These are phyloP conservation scores for Ascidia mentula DNA, from an alignment of 23 tunicate genomes.

Conservation along the genomic window DNA sequence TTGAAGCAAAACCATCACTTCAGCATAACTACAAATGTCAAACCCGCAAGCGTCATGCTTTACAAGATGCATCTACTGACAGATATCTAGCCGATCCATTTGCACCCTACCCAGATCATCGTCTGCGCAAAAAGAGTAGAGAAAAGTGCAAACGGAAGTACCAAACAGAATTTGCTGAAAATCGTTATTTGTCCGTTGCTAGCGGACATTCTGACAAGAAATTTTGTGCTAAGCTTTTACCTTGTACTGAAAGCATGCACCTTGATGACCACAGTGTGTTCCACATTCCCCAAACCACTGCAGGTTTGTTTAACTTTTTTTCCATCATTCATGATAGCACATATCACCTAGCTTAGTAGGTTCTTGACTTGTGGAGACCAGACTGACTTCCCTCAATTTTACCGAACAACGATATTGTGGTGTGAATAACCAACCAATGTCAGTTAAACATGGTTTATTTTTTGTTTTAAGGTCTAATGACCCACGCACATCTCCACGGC, in stretches of 20 bases:
- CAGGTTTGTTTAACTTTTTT: neutral
- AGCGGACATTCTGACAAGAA: neutral
- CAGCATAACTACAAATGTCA: neutral
- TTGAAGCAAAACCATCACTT: neutral
- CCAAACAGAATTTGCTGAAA: neutral
- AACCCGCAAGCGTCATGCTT: neutral
- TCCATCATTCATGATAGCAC: no score
- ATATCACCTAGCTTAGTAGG: no score
- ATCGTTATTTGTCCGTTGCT: neutral
- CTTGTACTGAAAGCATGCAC: constrained; percentile 25
- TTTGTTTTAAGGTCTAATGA: neutral
- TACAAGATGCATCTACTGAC: neutral
- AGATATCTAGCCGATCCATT: neutral
- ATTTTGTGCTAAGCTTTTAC: neutral
- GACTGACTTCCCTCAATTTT: no score
- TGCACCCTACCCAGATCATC: neutral
- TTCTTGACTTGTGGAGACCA: no score
- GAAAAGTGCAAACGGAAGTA: neutral
- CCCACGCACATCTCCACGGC: constrained; percentile 12
- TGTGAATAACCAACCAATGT: no score
- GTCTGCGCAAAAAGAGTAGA: neutral
- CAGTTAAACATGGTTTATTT: no score
- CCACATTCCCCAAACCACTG: constrained; percentile 10
- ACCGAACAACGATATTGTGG: no score
- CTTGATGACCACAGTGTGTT: constrained; percentile 37